Evolutionary conservation across 2,113 vertebrate species (phyloP).

Genomic region (Podilymbus podiceps): DNA sequence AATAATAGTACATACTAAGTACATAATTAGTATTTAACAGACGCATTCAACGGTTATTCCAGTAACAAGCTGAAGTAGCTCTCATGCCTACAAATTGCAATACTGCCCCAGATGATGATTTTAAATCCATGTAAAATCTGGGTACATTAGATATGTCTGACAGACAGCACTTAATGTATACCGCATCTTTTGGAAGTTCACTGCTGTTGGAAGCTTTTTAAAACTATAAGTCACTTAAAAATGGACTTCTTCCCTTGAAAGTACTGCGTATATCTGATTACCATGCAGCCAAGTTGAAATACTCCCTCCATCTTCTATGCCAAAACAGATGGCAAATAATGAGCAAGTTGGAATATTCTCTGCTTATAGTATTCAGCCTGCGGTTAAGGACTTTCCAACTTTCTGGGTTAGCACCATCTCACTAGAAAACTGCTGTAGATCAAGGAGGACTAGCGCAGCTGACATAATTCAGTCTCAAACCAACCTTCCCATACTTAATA

Average conservation of each 20-base stretch:
- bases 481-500: background rate
- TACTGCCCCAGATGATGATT: background rate
- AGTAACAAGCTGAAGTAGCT: background rate
- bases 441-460: slow-evolving; percentile 1
- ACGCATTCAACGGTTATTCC: background rate
- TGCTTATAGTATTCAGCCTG: background rate
- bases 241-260: background rate
- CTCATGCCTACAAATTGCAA: background rate
- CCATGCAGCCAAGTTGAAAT: slow-evolving; percentile 25
- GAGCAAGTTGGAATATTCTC: slow-evolving; percentile 39
- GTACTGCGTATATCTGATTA: background rate
- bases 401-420: slow-evolving; percentile 15
- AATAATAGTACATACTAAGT: background rate
- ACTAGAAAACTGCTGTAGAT: slow-evolving; percentile 15
- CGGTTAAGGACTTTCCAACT: slow-evolving; percentile 8
- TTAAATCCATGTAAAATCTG: background rate
- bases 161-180: background rate
- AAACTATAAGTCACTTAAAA: background rate
- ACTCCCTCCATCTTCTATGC: slow-evolving; percentile 2
- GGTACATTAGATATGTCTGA: background rate
- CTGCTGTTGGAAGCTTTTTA: background rate
- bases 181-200: background rate
- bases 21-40: background rate
- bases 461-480: background rate
- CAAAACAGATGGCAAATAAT: slow-evolving; percentile 23